Evolutionary conservation across 2,113 vertebrate genomes (phyloP), one percentile per base, ranked within the genome.

Genomic region (Brachyhypopomus gauderio): DNA sequence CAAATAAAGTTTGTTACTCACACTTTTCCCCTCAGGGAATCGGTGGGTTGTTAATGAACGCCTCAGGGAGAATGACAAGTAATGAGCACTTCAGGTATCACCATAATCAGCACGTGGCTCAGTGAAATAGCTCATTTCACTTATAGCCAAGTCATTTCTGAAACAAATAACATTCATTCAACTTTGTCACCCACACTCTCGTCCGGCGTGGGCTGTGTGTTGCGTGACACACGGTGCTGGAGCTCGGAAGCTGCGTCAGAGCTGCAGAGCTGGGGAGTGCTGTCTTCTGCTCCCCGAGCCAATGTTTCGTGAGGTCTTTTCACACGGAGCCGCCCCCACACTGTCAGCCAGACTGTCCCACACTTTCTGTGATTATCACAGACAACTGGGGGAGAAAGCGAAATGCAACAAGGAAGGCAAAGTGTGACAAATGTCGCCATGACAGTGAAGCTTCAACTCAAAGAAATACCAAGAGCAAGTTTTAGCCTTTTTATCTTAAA

Each of bases 41-140:
- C 60, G 45, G 34, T 77, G 81, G 80, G 84, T 75, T 62, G 77
- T 77, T 86, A 87, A 88, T 89, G 85, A 88, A 90, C 77, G 81
- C 81, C 77, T 88, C 78, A 87, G 71, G 77, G 80, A 56, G 74
- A 85, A 72, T 41, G 85, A 84, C 25, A 41, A 73, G 81, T 84
- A 87, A 89, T 83, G 83, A 87, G 77, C 60, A 77, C 84, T 86
- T 83, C 76, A 75, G 74, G 82, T 87, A 73, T 69, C n/a, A 17
- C 78, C 76, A 84, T 75, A 77, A 88, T 87, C 77, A 86, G 70
- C 85, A 72, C 73, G 77, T 56, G 81, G 77, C 85, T 83, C 86
- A 83, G 59, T 71, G 82, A 75, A 77, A 79, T 81, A 75, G 85
- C 30, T 82, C 86, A 86, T 70, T 41, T 41, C 41, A 6, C 41